Evolutionary conservation across 2,888 invertebrate genomes (phyloP).

Genomic region (Amblyteles armatorius): DNA sequence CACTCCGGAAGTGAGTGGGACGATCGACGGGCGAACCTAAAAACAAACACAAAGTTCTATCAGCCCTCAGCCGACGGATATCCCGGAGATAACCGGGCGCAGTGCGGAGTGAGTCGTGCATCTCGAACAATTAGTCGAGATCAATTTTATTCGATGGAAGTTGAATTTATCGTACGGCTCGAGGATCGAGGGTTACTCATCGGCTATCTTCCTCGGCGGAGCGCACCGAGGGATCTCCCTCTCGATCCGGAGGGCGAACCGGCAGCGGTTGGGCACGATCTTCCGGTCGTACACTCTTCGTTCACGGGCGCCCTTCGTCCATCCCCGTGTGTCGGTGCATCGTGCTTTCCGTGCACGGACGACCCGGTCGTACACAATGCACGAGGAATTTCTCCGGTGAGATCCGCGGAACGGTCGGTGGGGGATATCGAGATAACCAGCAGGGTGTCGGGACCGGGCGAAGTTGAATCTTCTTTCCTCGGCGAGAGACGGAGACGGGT

Average conservation of each 20-base stretch:
- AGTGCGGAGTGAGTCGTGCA: slow-evolving; percentile 82
- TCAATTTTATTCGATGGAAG: slow-evolving; percentile 81
- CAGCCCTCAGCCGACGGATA: neutral
- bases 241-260: slow-evolving; percentile 29
- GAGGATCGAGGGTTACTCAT: slow-evolving; percentile 75
- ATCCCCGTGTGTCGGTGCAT: neutral
- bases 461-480: slow-evolving; percentile 19
- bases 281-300: slow-evolving; percentile 58
- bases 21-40: neutral
- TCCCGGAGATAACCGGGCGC: neutral
- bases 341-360: slow-evolving; percentile 51
- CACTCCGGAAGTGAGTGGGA: too few relatives aligned
- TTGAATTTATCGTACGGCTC: slow-evolving; percentile 82
- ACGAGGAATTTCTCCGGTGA: slow-evolving; percentile 56
- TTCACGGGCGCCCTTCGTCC: slow-evolving; percentile 42
- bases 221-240: slow-evolving; percentile 38
- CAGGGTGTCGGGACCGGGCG: slow-evolving; percentile 61
- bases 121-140: slow-evolving; percentile 84
- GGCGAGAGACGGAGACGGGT: neutral
- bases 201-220: slow-evolving; percentile 10
- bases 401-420: slow-evolving; percentile 37
- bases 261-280: slow-evolving; percentile 41
- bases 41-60: neutral
- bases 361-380: slow-evolving; percentile 24
- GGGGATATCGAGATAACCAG: slow-evolving; percentile 67